Evolutionary conservation across 2,113 vertebrate genomes (phyloP), one percentile per base, ranked within the genome.

Genomic region (Mola mola): DNA sequence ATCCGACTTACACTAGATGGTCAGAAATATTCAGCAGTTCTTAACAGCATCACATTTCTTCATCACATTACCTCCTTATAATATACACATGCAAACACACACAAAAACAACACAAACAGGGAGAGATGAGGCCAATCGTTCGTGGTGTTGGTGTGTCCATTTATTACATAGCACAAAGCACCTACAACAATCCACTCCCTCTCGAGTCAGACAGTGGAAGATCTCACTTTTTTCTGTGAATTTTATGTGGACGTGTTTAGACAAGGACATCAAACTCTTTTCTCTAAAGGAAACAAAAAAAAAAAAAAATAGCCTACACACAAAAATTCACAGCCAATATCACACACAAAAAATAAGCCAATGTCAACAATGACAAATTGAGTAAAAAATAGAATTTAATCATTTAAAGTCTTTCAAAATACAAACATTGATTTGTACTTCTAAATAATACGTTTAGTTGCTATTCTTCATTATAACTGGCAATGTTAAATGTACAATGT

Each of bases 331-430:
- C 90, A 90, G 82, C 88, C 77, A 89, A 71, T 83, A 81, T 79
- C 84, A 78, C 88, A 84, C 85, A 85, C 75, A 78, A 82, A 17
- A 86, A 90, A 87, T 67, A 88, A 92, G 86, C 74, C 85, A 86
- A 89, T 90, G 88, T 90, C 88, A 90, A 91, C 87, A 87, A 91
- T 87, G 83, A 81, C 87, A 91, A 91, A 91, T 91, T 88, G 89
- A 92, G 91, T 93, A 93, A 92, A 93, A 93, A 93, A 93, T 93
- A 93, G 89, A 92, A 91, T 92, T 93, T 91, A 92, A 92, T 92
- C 83, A 91, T 92, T 93, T 92, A 93, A 93, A 91, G 83, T 90
- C 83, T 86, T 91, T 91, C 84, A 85, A 90, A 93, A 91, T 93
- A 93, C 91, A 93, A 93, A 92, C 90, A 92, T 89, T 90, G 87